Evolutionary conservation across 2,888 invertebrate genomes (phyloP).

Genomic region (Uloborus plumipes): DNA sequence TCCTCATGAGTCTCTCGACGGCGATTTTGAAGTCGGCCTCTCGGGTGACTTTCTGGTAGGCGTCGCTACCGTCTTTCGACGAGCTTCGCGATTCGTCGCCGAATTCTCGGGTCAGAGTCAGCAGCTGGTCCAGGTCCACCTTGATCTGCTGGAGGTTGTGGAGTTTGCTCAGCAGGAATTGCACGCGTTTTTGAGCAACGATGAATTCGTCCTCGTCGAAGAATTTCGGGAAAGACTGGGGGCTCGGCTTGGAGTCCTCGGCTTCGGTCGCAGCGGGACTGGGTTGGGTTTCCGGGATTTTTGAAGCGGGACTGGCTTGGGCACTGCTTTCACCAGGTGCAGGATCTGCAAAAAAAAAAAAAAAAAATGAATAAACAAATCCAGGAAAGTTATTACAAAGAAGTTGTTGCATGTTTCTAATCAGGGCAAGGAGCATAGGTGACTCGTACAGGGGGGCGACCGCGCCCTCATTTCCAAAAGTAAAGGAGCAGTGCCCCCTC

Average conservation of each 20-base stretch:
- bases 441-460: no score
- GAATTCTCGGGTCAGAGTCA: constrained; percentile 6
- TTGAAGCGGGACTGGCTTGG: not conserved
- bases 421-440: no score
- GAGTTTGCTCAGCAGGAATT: constrained; percentile 42
- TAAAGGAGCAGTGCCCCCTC: no score
- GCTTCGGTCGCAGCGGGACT: not conserved
- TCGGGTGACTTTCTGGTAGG: constrained; percentile 20
- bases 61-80: not conserved
- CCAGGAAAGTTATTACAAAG: no score
- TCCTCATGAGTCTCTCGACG: constrained; percentile 42
- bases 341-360: not conserved
- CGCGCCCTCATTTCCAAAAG: no score
- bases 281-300: not conserved
- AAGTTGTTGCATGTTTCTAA: no score
- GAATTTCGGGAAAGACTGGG: constrained; percentile 14
- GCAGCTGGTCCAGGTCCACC: constrained; percentile 44
- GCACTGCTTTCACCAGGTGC: not conserved
- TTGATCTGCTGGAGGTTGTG: constrained; percentile 56
- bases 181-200: constrained; percentile 43
- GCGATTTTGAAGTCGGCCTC: constrained; percentile 34
- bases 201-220: constrained; percentile 16
- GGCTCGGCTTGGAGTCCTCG: constrained; percentile 19
- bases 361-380: no score
- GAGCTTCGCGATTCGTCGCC: constrained; percentile 2